Evolutionary conservation across 2,888 invertebrate genomes (phyloP).

Genomic region (Eretmocerus hayati): DNA sequence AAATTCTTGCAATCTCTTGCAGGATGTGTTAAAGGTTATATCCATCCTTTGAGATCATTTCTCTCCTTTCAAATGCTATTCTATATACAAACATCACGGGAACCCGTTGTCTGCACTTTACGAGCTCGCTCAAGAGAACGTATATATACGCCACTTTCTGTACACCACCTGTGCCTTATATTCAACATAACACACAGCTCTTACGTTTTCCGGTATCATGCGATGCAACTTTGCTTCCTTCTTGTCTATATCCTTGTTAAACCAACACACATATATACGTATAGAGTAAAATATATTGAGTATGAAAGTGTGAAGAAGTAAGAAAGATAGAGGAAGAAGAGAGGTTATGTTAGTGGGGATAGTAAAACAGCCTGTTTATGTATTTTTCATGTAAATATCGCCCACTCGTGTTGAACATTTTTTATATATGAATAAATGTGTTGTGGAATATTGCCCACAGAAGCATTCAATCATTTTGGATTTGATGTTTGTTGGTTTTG

Average conservation of each 20-base stretch:
- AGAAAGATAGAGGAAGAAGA: not conserved
- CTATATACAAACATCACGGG: no score
- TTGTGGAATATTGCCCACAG: no score
- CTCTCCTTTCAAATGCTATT: no score
- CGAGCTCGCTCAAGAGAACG: not conserved
- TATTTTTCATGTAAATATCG: constrained; percentile 22
- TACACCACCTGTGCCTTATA: not conserved
- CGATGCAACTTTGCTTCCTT: constrained; percentile 15
- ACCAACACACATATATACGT: no score
- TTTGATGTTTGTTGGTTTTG: no score
- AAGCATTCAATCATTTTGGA: no score
- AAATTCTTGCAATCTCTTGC: constrained; percentile 14
- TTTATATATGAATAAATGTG: no score
- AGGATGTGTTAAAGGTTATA: constrained; percentile 6
- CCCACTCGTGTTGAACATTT: no score
- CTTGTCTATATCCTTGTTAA: no score
- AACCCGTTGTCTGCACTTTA: not conserved
- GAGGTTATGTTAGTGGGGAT: not conserved
- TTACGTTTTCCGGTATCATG: not conserved
- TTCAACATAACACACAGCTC: constrained; percentile 3
- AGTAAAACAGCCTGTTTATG: constrained; percentile 10
- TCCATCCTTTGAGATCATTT: no score
- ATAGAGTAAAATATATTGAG: no score
- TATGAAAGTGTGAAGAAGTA: no score
- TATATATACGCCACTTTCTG: not conserved